These are phyloP conservation scores for Euspilapteryx auroguttella DNA, from an alignment of 2,888 invertebrate genomes.

Conservation along the genomic window DNA sequence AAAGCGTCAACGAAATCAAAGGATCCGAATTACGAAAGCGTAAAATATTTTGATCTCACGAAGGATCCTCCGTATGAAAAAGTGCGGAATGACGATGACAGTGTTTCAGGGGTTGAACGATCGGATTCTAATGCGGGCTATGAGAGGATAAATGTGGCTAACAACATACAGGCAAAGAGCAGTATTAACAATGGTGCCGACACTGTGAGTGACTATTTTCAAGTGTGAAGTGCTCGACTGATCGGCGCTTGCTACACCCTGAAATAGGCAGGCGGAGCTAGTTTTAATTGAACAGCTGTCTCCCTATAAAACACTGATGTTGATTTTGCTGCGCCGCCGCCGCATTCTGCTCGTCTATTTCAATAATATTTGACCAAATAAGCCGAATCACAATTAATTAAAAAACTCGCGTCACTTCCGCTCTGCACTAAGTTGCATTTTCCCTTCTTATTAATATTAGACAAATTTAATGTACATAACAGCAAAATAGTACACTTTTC, in stretches of 20 bases:
- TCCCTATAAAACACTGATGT: too few relatives aligned
- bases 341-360: too few relatives aligned
- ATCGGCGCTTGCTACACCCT: constrained; percentile 5
- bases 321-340: too few relatives aligned
- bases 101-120: constrained; percentile 21
- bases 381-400: too few relatives aligned
- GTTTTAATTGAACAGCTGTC: too few relatives aligned
- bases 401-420: too few relatives aligned
- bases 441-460: too few relatives aligned
- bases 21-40: constrained; percentile 83
- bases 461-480: too few relatives aligned
- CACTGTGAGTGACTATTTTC: constrained; percentile 48
- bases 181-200: constrained; percentile 45
- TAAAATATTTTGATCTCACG: constrained; percentile 68
- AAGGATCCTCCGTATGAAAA: constrained; percentile 71
- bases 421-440: too few relatives aligned
- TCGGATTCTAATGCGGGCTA: constrained; percentile 45
- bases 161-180: constrained; percentile 30
- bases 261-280: constrained; percentile 12
- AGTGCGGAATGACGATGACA: constrained; percentile 35
- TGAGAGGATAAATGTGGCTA: constrained; percentile 38
- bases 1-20: constrained; percentile 17
- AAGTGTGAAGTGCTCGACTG: constrained; percentile 25
- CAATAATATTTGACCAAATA: too few relatives aligned
- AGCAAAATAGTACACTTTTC: too few relatives aligned